These are phyloP conservation scores for Drosophila colorata DNA, from an alignment of 2,888 invertebrate species.

Conservation along the genomic window DNA sequence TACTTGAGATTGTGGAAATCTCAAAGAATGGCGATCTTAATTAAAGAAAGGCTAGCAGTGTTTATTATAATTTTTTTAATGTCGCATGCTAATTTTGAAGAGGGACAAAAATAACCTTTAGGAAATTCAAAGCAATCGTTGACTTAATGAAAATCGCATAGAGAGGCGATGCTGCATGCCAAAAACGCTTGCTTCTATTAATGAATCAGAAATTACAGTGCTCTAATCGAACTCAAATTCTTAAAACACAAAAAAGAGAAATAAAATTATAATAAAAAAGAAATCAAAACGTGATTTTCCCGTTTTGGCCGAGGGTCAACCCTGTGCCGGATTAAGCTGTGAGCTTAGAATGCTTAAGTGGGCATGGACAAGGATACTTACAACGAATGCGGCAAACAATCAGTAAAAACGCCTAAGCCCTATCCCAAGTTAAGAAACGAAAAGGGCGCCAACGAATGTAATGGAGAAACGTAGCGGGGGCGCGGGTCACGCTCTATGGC, in stretches of 20 bases:
- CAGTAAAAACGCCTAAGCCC: constrained; percentile 57
- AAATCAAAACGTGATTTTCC: constrained; percentile 47
- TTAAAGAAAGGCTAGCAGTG: too few relatives aligned
- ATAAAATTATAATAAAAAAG: constrained; percentile 51
- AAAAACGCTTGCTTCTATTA: too few relatives aligned
- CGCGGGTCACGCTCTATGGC: constrained; percentile 50
- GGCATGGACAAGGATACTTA: constrained; percentile 59
- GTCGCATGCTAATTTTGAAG: too few relatives aligned
- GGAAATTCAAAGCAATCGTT: not conserved
- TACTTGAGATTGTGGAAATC: not conserved
- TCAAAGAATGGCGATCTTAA: not conserved
- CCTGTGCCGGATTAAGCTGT: constrained; percentile 66
- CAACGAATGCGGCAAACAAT: constrained; percentile 41
- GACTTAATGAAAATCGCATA: constrained; percentile 7
- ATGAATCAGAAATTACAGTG: not conserved
- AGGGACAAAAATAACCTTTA: not conserved
- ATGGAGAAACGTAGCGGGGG: constrained; percentile 35
- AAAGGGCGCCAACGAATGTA: constrained; percentile 45
- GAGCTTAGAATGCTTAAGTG: constrained; percentile 79
- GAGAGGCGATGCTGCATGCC: not conserved
- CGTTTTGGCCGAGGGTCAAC: constrained; percentile 58
- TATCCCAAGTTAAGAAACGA: constrained; percentile 47
- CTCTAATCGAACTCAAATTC: not conserved
- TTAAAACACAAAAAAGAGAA: constrained; percentile 11
- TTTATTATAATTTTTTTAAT: too few relatives aligned